Percentiles rank a stretch among this genome's conserved stretches.
phyloP scores from a whole-genome alignment of 2,113 vertebrate genomes.

The Strigops habroptila region DNA sequence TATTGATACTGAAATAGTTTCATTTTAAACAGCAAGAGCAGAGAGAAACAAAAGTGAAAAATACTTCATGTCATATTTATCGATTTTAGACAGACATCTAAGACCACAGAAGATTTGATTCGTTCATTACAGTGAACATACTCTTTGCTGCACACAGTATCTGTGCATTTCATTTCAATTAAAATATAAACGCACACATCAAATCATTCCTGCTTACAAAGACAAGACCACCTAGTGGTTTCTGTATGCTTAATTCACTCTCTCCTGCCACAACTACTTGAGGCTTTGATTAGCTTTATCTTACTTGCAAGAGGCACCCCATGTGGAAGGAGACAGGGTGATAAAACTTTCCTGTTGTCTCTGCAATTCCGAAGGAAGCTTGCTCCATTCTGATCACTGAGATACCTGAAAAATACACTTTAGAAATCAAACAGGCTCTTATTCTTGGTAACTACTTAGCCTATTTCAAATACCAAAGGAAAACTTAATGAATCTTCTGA shows the following conservation, averaged over 20 bases:
- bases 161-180: constrained; percentile 17
- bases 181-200: constrained; percentile 23
- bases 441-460: background rate
- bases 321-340: background rate
- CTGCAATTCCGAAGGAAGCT: background rate
- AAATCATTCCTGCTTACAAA: constrained; percentile 28
- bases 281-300: constrained; percentile 53
- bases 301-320: constrained; percentile 40
- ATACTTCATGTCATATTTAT: background rate
- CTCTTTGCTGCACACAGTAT: background rate
- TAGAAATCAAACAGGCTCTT: constrained; percentile 5
- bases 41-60: background rate
- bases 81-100: background rate
- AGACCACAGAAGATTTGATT: background rate
- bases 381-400: background rate
- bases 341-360: constrained; percentile 38
- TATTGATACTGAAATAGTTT: background rate
- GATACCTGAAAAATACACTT: background rate
- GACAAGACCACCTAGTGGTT: constrained; percentile 38
- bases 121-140: background rate
- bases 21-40: background rate
- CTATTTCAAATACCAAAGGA: background rate
- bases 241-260: constrained; percentile 23
- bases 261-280: background rate
- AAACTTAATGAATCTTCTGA: background rate